These are phyloP conservation scores for Nibea coibor DNA, from an alignment of 2,113 vertebrate species.

Conservation along the genomic window DNA sequence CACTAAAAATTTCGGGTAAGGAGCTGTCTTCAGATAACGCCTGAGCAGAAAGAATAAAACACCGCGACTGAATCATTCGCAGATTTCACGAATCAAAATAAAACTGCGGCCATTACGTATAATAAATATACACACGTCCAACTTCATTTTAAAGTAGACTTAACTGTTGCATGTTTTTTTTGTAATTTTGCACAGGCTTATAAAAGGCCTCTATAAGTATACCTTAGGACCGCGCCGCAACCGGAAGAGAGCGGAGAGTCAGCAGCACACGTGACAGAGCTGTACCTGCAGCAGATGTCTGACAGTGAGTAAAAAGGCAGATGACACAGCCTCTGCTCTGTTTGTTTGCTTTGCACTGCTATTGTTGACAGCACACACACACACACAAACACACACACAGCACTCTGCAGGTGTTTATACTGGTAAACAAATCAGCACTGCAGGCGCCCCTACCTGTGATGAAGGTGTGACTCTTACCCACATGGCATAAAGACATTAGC, in stretches of 20 bases:
- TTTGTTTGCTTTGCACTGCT: too few relatives aligned
- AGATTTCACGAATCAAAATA: accelerated
- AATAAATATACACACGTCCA: accelerated
- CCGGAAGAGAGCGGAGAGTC: slow-evolving; percentile 52
- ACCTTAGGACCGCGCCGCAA: slow-evolving; percentile 38
- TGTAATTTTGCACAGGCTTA: slow-evolving; percentile 44
- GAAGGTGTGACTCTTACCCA: background rate
- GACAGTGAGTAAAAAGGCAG: background rate
- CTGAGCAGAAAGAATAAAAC: slow-evolving; percentile 21
- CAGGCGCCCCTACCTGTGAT: background rate
- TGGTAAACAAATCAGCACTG: background rate
- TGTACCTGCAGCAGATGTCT: background rate
- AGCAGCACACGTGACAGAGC: slow-evolving; percentile 18
- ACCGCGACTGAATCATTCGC: background rate
- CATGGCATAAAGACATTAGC: too few relatives aligned
- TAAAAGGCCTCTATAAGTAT: background rate
- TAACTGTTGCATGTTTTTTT: accelerated
- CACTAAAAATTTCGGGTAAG: slow-evolving; percentile 63
- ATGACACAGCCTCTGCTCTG: background rate
- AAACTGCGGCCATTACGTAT: accelerated
- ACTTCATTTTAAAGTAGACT: accelerated
- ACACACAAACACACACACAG: background rate
- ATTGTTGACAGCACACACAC: background rate
- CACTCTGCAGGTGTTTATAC: background rate
- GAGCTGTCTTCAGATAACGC: slow-evolving; percentile 59